These are phyloP conservation scores for Holothuria scabra DNA, from an alignment of 53 echinoderm and acorn worm species.

Conservation along the genomic window DNA sequence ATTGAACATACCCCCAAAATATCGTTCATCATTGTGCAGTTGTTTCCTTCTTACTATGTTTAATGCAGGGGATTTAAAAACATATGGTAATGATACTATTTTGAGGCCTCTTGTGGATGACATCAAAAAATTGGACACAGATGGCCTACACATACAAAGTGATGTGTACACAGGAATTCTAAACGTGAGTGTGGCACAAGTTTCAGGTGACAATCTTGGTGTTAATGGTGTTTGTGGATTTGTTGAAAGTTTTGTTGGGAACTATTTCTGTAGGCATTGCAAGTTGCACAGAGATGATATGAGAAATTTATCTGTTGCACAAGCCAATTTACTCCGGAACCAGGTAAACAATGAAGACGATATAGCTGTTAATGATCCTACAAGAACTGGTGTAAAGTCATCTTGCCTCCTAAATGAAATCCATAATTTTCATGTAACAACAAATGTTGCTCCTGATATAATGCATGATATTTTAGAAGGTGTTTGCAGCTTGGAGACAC, in stretches of 20 bases:
- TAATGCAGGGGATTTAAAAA: conserved; percentile 41
- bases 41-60: conserved; percentile 44
- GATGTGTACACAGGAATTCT: neutral
- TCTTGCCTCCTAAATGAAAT: conserved; percentile 35
- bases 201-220: conserved; percentile 50
- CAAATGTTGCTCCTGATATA: conserved; percentile 45
- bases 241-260: conserved; percentile 40
- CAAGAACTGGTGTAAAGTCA: conserved; percentile 25
- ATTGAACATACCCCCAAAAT: neutral
- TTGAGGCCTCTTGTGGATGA: conserved; percentile 52
- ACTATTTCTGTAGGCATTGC: conserved; percentile 45
- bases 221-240: conserved; percentile 35
- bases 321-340: neutral
- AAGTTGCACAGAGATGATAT: conserved; percentile 17
- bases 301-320: conserved; percentile 17
- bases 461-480: conserved; percentile 59
- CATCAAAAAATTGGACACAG: conserved; percentile 30
- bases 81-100: conserved; percentile 39
- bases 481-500: conserved; percentile 35
- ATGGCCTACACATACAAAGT: neutral
- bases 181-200: conserved; percentile 36
- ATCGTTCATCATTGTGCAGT: conserved; percentile 22
- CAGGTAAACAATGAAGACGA: conserved; percentile 21
- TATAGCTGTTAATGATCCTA: neutral
- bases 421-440: conserved; percentile 22